A percentile compares a stretch with the other conserved stretches of the same genome.
These are phyloP conservation scores for Bombylius discolor DNA, from an alignment of 2,888 invertebrate genomes.

Conservation along the genomic window DNA sequence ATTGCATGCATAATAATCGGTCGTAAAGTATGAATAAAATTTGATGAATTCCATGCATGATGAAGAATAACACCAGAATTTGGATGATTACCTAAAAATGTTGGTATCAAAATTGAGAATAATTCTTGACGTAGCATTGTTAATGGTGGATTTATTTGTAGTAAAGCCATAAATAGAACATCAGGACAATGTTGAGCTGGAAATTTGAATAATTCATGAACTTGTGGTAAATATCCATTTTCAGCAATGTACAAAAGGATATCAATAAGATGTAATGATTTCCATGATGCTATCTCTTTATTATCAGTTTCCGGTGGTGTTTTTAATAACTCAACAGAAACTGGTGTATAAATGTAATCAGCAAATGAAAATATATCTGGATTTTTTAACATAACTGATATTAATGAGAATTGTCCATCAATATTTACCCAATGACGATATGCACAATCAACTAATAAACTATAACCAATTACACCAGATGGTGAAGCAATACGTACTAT, in stretches of 20 bases:
- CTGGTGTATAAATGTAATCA: constrained; percentile 77
- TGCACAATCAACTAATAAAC: constrained; percentile 78
- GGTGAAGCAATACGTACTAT: constrained; percentile 71
- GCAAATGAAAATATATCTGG: constrained; percentile 91
- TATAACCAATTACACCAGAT: constrained; percentile 54
- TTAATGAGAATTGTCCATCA: constrained; percentile 82
- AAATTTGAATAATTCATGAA: constrained; percentile 75
- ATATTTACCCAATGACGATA: constrained; percentile 88
- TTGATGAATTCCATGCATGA: constrained; percentile 86
- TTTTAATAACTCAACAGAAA: constrained; percentile 80
- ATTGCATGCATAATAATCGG: constrained; percentile 88
- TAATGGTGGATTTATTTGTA: constrained; percentile 74
- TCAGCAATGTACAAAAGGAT: constrained; percentile 76
- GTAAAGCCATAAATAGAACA: constrained; percentile 72
- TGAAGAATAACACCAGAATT: constrained; percentile 94
- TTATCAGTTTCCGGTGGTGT: constrained; percentile 90
- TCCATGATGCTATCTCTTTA: constrained; percentile 87
- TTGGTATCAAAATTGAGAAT: constrained; percentile 74
- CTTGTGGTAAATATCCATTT: constrained; percentile 66
- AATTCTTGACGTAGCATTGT: constrained; percentile 74
- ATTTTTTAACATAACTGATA: constrained; percentile 75
- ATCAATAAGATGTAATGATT: constrained; percentile 83
- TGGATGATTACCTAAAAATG: constrained; percentile 89
- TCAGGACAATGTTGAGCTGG: constrained; percentile 92
- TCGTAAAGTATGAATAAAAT: constrained; percentile 51